These are phyloP conservation scores for Plecturocebus donacophilus DNA, from an alignment of 2,113 vertebrate species.

Conservation along the genomic window DNA sequence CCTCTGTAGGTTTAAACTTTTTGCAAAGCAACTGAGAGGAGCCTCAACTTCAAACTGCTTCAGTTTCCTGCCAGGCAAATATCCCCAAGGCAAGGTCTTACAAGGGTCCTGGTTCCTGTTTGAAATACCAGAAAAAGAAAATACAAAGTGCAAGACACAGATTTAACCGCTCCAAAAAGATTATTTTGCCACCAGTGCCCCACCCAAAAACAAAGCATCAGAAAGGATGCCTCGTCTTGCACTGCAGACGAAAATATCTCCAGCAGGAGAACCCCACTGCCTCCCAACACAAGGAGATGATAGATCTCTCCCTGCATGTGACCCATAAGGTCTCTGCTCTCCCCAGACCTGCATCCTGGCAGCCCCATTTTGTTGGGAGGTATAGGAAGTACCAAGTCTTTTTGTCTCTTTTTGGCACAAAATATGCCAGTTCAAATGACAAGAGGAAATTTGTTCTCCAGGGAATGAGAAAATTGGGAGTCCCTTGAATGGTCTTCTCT, in stretches of 20 bases:
- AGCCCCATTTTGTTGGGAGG: neutral
- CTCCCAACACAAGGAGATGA: neutral
- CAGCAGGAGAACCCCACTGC: neutral
- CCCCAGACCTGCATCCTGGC: neutral
- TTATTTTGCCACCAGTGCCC: neutral
- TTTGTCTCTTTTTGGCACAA: neutral
- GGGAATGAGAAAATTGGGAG: neutral
- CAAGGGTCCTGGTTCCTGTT: neutral
- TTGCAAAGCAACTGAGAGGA: neutral
- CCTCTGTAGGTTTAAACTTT: neutral
- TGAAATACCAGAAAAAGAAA: conserved; percentile 3
- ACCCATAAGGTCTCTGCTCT: neutral
- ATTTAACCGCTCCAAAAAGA: neutral
- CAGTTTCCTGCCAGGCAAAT: neutral
- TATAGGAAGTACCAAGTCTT: neutral
- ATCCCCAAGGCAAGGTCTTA: conserved; percentile 18
- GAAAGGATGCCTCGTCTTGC: neutral
- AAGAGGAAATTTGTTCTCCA: neutral
- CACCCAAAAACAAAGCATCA: neutral
- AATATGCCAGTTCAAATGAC: neutral
- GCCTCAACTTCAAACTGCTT: conserved; percentile 17
- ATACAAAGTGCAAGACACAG: neutral
- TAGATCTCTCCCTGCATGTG: neutral
- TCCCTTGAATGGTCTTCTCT: neutral
- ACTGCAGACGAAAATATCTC: neutral